Percentiles rank a stretch among this genome's conserved stretches.
Evolutionary conservation across 2,797 vertebrate genomes (phyloP).

Genomic region (Meriones psammophilus): DNA sequence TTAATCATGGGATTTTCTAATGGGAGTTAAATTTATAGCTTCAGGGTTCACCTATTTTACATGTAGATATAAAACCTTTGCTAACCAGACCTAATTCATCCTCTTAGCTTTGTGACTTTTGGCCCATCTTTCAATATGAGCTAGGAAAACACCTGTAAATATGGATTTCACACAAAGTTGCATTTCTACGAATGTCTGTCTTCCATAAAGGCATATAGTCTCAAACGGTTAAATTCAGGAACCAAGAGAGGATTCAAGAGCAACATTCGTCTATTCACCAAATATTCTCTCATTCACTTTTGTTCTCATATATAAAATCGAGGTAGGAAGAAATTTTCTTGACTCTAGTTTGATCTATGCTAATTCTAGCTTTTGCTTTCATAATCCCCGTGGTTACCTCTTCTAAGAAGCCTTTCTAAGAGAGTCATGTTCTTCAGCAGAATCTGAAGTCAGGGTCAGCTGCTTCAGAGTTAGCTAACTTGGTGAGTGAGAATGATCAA

Average conservation of each 20-base stretch:
- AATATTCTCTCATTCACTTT: slow-evolving; percentile 38
- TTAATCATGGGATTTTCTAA: slow-evolving; percentile 88
- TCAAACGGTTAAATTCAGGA: slow-evolving; percentile 79
- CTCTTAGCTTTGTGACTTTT: slow-evolving; percentile 81
- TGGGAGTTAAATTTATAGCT: slow-evolving; percentile 79
- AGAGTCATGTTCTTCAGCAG: slow-evolving; percentile 11
- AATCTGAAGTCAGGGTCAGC: neutral
- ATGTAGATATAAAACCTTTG: slow-evolving; percentile 84
- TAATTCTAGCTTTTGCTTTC: slow-evolving; percentile 58
- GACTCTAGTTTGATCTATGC: slow-evolving; percentile 59
- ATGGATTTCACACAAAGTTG: slow-evolving; percentile 76
- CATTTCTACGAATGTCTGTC: slow-evolving; percentile 80
- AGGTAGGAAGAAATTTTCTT: neutral
- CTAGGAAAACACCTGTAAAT: slow-evolving; percentile 78
- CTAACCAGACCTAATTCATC: slow-evolving; percentile 83
- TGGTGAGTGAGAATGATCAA: slow-evolving; percentile 36
- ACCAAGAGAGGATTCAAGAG: slow-evolving; percentile 72
- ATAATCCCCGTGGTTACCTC: neutral
- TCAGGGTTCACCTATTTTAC: slow-evolving; percentile 72
- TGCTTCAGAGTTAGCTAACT: slow-evolving; percentile 36
- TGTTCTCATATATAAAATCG: slow-evolving; percentile 64
- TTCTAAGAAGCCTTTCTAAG: slow-evolving; percentile 49
- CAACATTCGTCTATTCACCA: slow-evolving; percentile 54
- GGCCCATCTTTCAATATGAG: slow-evolving; percentile 72
- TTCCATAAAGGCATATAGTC: slow-evolving; percentile 79